Base-by-base conservation (phyloP, 64 coral and sea anemone genomes). In the Porites australiensis region DNA sequence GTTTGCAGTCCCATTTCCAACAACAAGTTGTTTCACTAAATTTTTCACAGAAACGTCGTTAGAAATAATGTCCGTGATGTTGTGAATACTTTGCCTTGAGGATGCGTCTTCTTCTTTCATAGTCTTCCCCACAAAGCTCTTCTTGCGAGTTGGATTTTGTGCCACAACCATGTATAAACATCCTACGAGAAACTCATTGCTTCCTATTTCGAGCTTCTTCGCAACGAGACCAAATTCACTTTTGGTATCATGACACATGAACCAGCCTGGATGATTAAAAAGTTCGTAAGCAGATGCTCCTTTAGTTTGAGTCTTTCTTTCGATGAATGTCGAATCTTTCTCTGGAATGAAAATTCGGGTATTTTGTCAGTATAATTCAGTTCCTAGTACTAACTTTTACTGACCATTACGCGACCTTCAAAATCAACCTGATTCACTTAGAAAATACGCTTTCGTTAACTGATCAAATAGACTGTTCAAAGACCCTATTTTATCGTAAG, bases 321-420 rank as follows among this genome's bases (percentile, higher is more conserved):
- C 94, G 13, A 95, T 47, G n/a, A 99, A 94, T 13, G 94, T 99
- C 11, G 98, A 79, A 22, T 94, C 94, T 94, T 99, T 99, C 74
- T 90, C 94, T 96, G 64, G 50, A 79, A 66, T n/a, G 13, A 12
- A 61, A 58, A 22, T 2, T 47, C 6, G 13, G 60, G 3, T 57
- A 57, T 7, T 9, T 7, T 5, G 54, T 57, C 7, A 57, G 54
- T 5, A 12, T 9, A 6, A 9, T 57, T 9, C 7, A 7, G 54
- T 57, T 7, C 54, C 12, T 57, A 9, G 3, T 12, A 57, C 54
- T 4, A 44, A 83, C 4, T 2, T 37, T 37, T 1, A 37, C 27
- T 37, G 27, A 37, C 27, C 27, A 37, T 37, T 37, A 37, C 27
- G 27, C 27, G 27, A 37, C 27, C 27, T 37, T 37, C 27, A 37